Conservation (phyloP, 2,797 vertebrate genomes). For the Lepus oiostolus region DNA sequence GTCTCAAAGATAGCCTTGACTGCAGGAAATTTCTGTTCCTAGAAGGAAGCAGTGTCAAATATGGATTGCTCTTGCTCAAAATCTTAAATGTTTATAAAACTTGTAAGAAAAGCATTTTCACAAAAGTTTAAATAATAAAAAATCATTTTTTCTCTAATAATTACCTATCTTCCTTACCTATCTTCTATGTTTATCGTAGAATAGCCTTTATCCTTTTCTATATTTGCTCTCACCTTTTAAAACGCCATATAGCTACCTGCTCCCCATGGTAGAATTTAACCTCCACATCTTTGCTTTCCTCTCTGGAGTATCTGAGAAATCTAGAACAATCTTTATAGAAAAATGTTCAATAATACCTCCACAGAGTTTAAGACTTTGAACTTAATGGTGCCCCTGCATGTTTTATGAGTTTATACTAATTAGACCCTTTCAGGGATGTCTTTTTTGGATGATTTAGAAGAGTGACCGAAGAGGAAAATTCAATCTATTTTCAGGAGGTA, state of each 20-base stretch:
- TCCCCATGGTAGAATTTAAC: background rate
- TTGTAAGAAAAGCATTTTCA: background rate
- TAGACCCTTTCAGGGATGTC: background rate
- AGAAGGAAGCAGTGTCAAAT: background rate
- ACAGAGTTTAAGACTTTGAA: background rate
- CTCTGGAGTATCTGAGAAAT: background rate
- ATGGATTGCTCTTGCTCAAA: background rate
- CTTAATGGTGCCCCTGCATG: background rate
- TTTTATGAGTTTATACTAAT: background rate
- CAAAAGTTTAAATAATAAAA: background rate
- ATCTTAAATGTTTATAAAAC: conserved; percentile 14
- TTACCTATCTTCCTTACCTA: background rate
- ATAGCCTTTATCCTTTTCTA: background rate
- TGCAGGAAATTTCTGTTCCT: background rate
- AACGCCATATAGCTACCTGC: background rate
- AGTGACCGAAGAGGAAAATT: background rate
- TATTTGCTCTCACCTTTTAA: background rate
- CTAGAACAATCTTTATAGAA: background rate
- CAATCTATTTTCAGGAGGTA: background rate
- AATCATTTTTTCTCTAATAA: background rate
- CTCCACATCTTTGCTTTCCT: background rate
- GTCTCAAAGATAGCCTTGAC: background rate
- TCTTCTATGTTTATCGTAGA: background rate
- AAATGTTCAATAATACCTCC: background rate
- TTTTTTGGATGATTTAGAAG: background rate